A percentile compares a stretch with the other conserved stretches of the same genome.
Evolutionary conservation across 2,888 invertebrate species (phyloP).

Genomic region (Drosophila infuscata): DNA sequence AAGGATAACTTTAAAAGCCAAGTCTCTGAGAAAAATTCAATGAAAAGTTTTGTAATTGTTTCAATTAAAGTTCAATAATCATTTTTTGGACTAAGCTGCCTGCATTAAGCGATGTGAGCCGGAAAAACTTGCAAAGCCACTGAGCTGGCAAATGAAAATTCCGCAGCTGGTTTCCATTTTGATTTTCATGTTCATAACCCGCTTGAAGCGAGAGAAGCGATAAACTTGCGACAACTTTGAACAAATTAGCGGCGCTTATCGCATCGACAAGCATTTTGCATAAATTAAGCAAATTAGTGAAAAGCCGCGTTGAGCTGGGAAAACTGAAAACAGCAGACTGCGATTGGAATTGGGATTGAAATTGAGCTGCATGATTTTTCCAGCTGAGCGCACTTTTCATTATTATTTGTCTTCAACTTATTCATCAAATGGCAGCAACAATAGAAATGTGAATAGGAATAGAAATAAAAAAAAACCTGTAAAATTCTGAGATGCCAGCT

Average conservation of each 20-base stretch:
- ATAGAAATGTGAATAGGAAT: slow-evolving; percentile 30
- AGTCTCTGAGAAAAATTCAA: too few species aligned
- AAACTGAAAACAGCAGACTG: slow-evolving; percentile 41
- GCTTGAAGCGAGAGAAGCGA: slow-evolving; percentile 1
- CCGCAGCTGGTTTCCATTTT: slow-evolving; percentile 40
- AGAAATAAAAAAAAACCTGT: slow-evolving; percentile 20
- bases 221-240: slow-evolving; percentile 72
- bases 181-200: slow-evolving; percentile 28
- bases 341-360: slow-evolving; percentile 16
- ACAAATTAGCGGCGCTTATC: slow-evolving; percentile 77
- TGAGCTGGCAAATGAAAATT: slow-evolving; percentile 56
- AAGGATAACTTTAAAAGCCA: background rate
- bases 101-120: slow-evolving; percentile 46
- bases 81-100: slow-evolving; percentile 27
- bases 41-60: background rate
- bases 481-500: slow-evolving; percentile 36
- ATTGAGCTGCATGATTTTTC: slow-evolving; percentile 58
- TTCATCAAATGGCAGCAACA: slow-evolving; percentile 61
- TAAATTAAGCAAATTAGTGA: slow-evolving; percentile 78
- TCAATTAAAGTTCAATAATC: slow-evolving; percentile 45
- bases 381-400: slow-evolving; percentile 68
- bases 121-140: slow-evolving; percentile 41
- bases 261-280: slow-evolving; percentile 75
- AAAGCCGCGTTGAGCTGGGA: slow-evolving; percentile 53
- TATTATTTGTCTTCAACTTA: slow-evolving; percentile 61